phyloP scores from a whole-genome alignment of 2,797 vertebrate genomes.

The Sciurus carolinensis region DNA sequence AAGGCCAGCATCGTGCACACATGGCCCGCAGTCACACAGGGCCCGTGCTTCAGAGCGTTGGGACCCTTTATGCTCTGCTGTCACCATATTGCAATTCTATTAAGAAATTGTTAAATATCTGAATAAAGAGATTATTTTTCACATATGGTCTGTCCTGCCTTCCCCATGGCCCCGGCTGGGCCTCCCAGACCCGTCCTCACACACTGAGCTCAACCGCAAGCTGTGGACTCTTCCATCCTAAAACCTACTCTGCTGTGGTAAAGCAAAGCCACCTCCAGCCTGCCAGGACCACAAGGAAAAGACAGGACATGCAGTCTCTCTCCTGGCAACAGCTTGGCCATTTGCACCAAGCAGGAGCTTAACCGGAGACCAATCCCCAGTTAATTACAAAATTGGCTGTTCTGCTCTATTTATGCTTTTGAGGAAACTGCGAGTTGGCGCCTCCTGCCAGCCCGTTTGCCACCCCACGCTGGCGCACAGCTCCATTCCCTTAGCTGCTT shows the following conservation, averaged over 20 bases:
- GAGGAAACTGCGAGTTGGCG: neutral
- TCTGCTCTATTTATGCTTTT: neutral
- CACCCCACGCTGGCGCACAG: conserved; percentile 30
- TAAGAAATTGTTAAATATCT: neutral
- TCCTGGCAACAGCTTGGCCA: neutral
- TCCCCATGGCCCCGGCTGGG: neutral
- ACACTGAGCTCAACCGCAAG: neutral
- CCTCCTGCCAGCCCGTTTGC: neutral
- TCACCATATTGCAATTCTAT: neutral
- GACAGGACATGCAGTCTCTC: neutral
- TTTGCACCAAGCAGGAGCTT: neutral
- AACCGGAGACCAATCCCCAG: conserved; percentile 40
- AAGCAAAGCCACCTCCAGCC: neutral
- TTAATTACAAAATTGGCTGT: conserved; percentile 74
- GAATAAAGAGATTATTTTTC: neutral
- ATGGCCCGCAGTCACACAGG: neutral
- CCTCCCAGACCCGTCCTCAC: neutral
- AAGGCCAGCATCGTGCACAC: neutral
- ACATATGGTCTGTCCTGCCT: neutral
- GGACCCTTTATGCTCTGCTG: neutral
- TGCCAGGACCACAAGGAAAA: neutral
- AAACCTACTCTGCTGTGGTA: neutral
- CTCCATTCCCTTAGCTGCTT: neutral
- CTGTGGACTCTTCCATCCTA: too few relatives aligned
- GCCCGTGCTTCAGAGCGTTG: fast-evolving